phyloP scores from a whole-genome alignment of 1,140 invertebrate genomes.

The Phthorimaea operculella region DNA sequence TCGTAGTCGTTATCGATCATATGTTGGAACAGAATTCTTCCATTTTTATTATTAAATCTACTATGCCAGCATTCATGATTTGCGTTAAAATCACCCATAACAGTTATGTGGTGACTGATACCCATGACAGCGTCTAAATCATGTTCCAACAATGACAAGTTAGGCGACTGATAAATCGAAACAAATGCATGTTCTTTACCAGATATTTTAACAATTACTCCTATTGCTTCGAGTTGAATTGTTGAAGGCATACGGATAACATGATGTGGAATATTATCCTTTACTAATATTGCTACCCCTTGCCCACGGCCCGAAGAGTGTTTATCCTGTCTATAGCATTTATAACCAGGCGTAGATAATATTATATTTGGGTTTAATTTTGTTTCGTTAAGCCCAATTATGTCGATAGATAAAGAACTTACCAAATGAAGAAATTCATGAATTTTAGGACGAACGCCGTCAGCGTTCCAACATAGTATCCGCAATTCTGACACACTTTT shows the following conservation, averaged over 20 bases:
- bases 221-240: slow-evolving; percentile 3
- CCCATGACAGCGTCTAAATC: background rate
- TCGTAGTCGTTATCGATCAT: background rate
- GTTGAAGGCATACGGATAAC: background rate
- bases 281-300: background rate
- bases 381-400: slow-evolving; percentile 1
- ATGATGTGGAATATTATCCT: background rate
- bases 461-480: slow-evolving; percentile 7
- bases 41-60: background rate
- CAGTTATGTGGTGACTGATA: background rate
- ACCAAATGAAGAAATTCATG: slow-evolving; percentile 3
- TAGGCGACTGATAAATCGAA: slow-evolving; percentile 8
- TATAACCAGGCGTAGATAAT: background rate
- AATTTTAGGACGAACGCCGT: slow-evolving; percentile 2
- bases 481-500: background rate
- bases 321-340: slow-evolving; percentile 6
- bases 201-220: background rate
- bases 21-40: background rate
- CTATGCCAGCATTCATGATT: background rate
- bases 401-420: background rate
- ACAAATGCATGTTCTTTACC: background rate
- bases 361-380: background rate
- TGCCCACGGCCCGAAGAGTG: background rate
- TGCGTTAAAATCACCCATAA: slow-evolving; percentile 9
- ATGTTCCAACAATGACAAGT: background rate